A percentile compares a stretch with the other conserved stretches of the same genome.
Conservation (phyloP, 2,888 invertebrate genomes). For the Sarcophaga variegata region DNA sequence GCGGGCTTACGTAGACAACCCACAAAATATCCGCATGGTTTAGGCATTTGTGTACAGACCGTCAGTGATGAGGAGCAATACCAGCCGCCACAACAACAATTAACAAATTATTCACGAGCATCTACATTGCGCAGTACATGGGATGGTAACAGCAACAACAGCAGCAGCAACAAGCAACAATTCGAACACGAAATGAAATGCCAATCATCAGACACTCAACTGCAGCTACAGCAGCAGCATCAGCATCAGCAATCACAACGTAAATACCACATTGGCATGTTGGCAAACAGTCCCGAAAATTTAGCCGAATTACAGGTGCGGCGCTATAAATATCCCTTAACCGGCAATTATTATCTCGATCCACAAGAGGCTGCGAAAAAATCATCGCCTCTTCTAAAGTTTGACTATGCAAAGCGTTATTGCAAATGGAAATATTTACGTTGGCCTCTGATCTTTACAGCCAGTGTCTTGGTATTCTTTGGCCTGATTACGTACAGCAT, state of each 20-base stretch:
- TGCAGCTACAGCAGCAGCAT: slow-evolving; percentile 44
- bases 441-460: slow-evolving; percentile 77
- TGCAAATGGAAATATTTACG: slow-evolving; percentile 78
- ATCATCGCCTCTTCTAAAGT: slow-evolving; percentile 72
- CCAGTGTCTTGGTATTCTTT: slow-evolving; percentile 77
- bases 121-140: slow-evolving; percentile 72
- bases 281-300: slow-evolving; percentile 74
- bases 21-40: slow-evolving; percentile 78
- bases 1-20: slow-evolving; percentile 75
- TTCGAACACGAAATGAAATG: slow-evolving; percentile 10
- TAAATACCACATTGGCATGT: slow-evolving; percentile 76
- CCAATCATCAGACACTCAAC: slow-evolving; percentile 36
- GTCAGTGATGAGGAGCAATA: slow-evolving; percentile 61
- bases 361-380: slow-evolving; percentile 72
- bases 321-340: slow-evolving; percentile 77
- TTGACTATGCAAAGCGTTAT: slow-evolving; percentile 73
- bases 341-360: slow-evolving; percentile 77
- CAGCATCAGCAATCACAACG: slow-evolving; percentile 70
- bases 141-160: slow-evolving; percentile 58
- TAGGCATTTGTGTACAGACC: slow-evolving; percentile 77
- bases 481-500: slow-evolving; percentile 79
- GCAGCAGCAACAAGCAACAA: slow-evolving; percentile 8
- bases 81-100: slow-evolving; percentile 40
- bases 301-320: slow-evolving; percentile 78
- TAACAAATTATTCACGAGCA: slow-evolving; percentile 63